Evolutionary conservation across 1,140 invertebrate genomes (phyloP), one percentile per base, ranked within the genome.

Genomic region (Aradophagus sp.): DNA sequence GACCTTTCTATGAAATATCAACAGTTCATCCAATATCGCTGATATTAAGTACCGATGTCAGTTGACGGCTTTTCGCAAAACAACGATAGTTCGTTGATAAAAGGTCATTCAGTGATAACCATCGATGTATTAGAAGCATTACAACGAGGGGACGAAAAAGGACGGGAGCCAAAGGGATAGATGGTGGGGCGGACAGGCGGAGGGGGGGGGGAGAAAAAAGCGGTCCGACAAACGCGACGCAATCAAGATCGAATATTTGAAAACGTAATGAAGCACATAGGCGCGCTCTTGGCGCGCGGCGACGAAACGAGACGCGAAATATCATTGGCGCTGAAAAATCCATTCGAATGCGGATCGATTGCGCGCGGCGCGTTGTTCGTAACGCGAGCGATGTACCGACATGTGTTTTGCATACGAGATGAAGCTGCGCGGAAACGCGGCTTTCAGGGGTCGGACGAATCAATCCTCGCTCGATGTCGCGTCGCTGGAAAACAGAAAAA

Each of bases 321-420:
- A 68, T 68, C 55, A 48, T 53, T 41, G 17, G 16, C 27, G 47
- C 5, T 45, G 48, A 58, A 61, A 61, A 68, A 61, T 68, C 65
- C 34, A 52, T 53, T 59, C 55, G 41, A 61, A 61, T 61, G 55
- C 39, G 27, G 16, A 69, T 69, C 66, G 56, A 69, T 69, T 17
- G n/a, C 29, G 48, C 35, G 34, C 42, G 19, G 48, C 31, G 50
- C 50, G 56, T 61, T 69, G 66, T 61, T 55, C 50, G 66, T 48
- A 55, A 56, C 41, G 36, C 66, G 41, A 47, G 39, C 50, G 50
- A 55, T 48, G 48, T 69, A 26, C 35, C 27, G 38, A 58, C 62
- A 50, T 69, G 66, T 62, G 50, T 62, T 62, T 69, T 69, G 56
- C 56, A 69, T 69, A 26, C 66, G 42, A 62, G 66, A 69, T 69